Base-by-base conservation (phyloP, 1,140 invertebrate genomes). In the Ganaspis sp. region DNA sequence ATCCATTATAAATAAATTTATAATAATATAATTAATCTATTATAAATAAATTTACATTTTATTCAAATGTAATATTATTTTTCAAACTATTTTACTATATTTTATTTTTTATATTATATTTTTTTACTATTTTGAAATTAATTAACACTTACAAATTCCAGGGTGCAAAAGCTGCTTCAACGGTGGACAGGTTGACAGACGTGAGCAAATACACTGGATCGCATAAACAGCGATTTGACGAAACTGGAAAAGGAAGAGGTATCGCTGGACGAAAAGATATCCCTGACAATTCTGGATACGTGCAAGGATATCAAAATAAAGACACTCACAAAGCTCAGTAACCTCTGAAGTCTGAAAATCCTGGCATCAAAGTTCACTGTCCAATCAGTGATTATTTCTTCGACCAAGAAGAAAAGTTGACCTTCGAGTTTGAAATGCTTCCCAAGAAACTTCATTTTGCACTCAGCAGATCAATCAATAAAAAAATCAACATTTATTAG, bases 121-220 rank as follows among this genome's bases (percentile, higher is more conserved):
- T 9, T 40, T 40, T 40, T 9, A 34, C 23, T 37, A 17, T 26
- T 23, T 0, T 29, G 38, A 42, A 71, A 40, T 64, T 6, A 75
- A 75, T 9, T 54, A 70, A 74, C 1, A 54, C 8, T 37, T 58
- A 15, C 15, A 9, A 37, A 45, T 81, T 76, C 91, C 88, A 94
- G 89, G 91, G 92, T 29, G 94, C 95, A 77, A 95, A 94, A 21
- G 91, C 92, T 34, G 94, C 94, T 0, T 94, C 94, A 4, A 94
- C 96, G 4, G 95, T 98, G 1, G 96, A 97, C 74, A 93, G 97
- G 72, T 87, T 99, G 79, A 99, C 98, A 9, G 97, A 98, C 86
- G 94, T 96, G 4, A 95, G 94, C 74, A 97, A 97, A 87, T 98
- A 97, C 90, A 98, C 97, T 0, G 97, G 97, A 8, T 97, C 96